Percentiles rank a stretch among this genome's conserved stretches.
Conservation (phyloP, 2,888 invertebrate species). For the Drosophila flavopinicola region DNA sequence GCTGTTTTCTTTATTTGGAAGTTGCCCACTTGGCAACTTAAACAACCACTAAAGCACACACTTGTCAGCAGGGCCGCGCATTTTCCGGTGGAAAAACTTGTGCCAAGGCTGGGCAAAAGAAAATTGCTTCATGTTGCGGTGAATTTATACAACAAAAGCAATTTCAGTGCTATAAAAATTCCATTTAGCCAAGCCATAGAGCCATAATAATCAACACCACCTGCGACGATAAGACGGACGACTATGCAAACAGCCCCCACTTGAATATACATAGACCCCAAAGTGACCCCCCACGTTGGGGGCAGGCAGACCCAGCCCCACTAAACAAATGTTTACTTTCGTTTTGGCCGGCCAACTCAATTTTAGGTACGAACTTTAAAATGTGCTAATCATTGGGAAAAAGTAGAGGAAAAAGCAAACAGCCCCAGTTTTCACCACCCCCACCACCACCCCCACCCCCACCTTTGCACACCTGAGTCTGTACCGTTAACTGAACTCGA, state of each 20-base stretch:
- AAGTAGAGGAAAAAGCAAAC: slow-evolving; percentile 18
- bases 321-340: slow-evolving; percentile 64
- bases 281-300: no score
- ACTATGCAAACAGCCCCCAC: slow-evolving; percentile 19
- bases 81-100: slow-evolving; percentile 17
- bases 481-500: slow-evolving; percentile 30
- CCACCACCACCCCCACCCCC: background rate
- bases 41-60: slow-evolving; percentile 51
- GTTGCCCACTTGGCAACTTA: slow-evolving; percentile 49
- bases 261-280: slow-evolving; percentile 42
- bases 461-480: slow-evolving; percentile 19
- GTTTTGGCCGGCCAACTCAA: slow-evolving; percentile 41
- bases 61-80: slow-evolving; percentile 39
- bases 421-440: background rate
- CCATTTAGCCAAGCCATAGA: slow-evolving; percentile 56
- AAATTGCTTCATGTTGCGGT: slow-evolving; percentile 51
- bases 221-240: slow-evolving; percentile 37
- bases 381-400: slow-evolving; percentile 71
- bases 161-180: slow-evolving; percentile 77
- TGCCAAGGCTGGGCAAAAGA: slow-evolving; percentile 4
- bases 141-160: slow-evolving; percentile 70
- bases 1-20: slow-evolving; percentile 45
- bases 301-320: slow-evolving; percentile 7
- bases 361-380: no score
- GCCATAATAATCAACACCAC: slow-evolving; percentile 72